Base-by-base conservation (phyloP, 2,113 vertebrate genomes). In the Bathybates hornii region DNA sequence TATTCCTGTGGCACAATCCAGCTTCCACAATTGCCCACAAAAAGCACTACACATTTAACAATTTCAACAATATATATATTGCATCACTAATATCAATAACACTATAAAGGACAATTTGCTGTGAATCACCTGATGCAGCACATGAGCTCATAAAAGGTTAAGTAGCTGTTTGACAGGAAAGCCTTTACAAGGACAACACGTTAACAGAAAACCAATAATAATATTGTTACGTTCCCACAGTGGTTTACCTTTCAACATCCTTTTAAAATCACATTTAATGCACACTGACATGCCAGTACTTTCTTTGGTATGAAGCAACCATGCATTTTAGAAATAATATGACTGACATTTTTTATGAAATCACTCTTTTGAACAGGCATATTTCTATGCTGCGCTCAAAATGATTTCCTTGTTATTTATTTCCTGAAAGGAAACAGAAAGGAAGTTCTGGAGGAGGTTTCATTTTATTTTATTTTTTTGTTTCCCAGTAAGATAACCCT, bases 271-370 rank as follows among this genome's bases (percentile, higher is more conserved):
- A 19, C 24, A 68, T 50, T 45, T 48, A 82, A 78, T 21, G 16
- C 19, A 81, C 85, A 87, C 45, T 38, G 79, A 82, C 57, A 92
- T 91, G 89, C 63, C 66, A 76, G 76, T 48, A 54, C 59, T 83
- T 90, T 89, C 43, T 86, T 86, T 91, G 83, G 83, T 92, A 91
- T 91, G 84, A 92, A 91, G 90, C 84, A 87, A 87, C 61, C 73
- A 48, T 88, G 34, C 29, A 82, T 81, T 78, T 90, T 68, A 17
- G 14, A 12, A 36, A 80, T 16, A 34, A 56, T 59, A 43, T 54
- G 24, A 50, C 6, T 48, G 68, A 50, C 66, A 54, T 57, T 81
- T 68, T 38, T 10, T 66, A 48, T 57, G 2, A 68, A 78, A 66
- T 73, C 7, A 9, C 3, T 48, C 24, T 41, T 17, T 84, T 9